Percentiles rank a stretch among this genome's conserved stretches.
phyloP scores from a whole-genome alignment of 2,113 vertebrate species.

The Leptobrachium leishanense region DNA sequence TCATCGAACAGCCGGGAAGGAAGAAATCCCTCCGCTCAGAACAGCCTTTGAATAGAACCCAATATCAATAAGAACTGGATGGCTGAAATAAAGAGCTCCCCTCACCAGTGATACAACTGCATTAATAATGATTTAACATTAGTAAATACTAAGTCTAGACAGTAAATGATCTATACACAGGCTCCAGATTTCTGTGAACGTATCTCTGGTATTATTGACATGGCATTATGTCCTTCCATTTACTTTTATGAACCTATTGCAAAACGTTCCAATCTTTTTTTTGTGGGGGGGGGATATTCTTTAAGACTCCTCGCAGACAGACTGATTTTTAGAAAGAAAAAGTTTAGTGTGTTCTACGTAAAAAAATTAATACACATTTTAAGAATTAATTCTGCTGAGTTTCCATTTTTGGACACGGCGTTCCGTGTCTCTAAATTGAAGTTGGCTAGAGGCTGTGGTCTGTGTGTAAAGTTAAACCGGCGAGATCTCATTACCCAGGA shows the following conservation, averaged over 20 bases:
- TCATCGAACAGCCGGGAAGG: slow-evolving; percentile 21
- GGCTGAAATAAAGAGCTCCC: background rate
- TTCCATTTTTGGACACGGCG: background rate
- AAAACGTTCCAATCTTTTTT: slow-evolving; percentile 20
- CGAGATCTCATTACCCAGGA: slow-evolving; percentile 13
- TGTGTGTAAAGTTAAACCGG: slow-evolving; percentile 30
- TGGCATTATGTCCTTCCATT: slow-evolving; percentile 33
- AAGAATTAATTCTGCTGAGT: background rate
- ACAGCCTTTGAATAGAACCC: slow-evolving; percentile 42
- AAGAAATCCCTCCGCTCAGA: slow-evolving; percentile 28
- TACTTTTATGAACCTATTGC: slow-evolving; percentile 32
- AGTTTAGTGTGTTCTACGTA: background rate
- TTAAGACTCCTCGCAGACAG: slow-evolving; percentile 24
- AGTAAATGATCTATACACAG: slow-evolving; percentile 48
- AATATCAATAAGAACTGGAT: slow-evolving; percentile 35
- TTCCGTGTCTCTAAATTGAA: slow-evolving; percentile 1
- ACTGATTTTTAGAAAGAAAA: slow-evolving; percentile 16
- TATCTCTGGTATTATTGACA: slow-evolving; percentile 43
- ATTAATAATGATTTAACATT: slow-evolving; percentile 50
- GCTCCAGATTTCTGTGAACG: slow-evolving; percentile 38
- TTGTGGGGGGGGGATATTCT: slow-evolving; percentile 19
- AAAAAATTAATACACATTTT: background rate
- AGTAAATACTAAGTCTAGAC: slow-evolving; percentile 51
- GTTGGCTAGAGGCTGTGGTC: slow-evolving; percentile 21
- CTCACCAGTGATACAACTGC: slow-evolving; percentile 33